Evolutionary conservation across 1,140 invertebrate genomes (phyloP), one percentile per base, ranked within the genome.

Genomic region (Drosophila erecta): DNA sequence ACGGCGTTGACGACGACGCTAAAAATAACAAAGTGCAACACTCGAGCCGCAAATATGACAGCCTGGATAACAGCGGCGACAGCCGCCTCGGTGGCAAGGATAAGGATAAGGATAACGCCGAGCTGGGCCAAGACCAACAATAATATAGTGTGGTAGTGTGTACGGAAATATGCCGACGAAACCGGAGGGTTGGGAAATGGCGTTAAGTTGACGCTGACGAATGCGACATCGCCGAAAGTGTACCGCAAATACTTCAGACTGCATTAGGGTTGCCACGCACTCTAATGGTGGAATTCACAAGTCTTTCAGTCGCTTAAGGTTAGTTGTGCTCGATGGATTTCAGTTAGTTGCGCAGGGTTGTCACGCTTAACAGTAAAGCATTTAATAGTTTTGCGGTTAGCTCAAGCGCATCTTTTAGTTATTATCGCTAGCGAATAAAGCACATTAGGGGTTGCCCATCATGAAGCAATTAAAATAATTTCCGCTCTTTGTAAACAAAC

Each of bases 21-120:
- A 77, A 86, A 81, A 86, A 85, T 85, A 85, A 78, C 62, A 77
- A 81, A 85, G 69, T 86, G 77, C 74, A 64, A 60, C 74, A 81
- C 78, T 85, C 86, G 81, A 81, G 74, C 69, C 67, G 47, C 78
- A 85, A 84, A 85, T 74, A 86, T 85, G 81, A 85, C 67, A 70
- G 66, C 37, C 49, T 69, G 62, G 56, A 71, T 65, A 70, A 62
- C 70, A 50, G 64, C 15, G 47, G 47, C 60, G 37, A 53, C 65
- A 62, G 38, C 27, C 41, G 64, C 60, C 60, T 37, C 37, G 40
- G 30, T 65, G 46, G 64, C 64, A 70, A 69, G 64, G 51, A 69
- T 57, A 70, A 47, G 43, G 61, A 62, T 47, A 66, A 60, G 51
- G 44, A 53, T 56, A 49, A 57, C 15, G 51, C 15, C 35, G 27